Evolutionary conservation across 2,797 vertebrate species (phyloP).

Genomic region (Chrysocyon brachyurus): DNA sequence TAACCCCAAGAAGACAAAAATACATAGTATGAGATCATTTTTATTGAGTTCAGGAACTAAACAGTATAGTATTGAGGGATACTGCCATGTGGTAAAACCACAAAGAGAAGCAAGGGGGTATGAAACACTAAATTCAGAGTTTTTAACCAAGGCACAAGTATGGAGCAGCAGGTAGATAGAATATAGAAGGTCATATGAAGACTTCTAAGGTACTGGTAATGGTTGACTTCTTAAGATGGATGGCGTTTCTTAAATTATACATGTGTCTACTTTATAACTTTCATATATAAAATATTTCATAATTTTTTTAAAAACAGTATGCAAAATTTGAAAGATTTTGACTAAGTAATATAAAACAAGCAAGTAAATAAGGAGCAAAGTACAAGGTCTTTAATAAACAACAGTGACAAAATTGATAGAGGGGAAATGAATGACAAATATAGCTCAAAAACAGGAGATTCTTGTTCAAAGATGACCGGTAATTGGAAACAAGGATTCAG

Average conservation of each 20-base stretch:
- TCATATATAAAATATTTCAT: background rate
- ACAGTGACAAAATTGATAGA: background rate
- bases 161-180: background rate
- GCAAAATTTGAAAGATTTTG: slow-evolving; percentile 1
- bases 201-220: background rate
- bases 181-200: background rate
- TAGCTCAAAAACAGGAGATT: slow-evolving; percentile 42
- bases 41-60: slow-evolving; percentile 48
- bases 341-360: background rate
- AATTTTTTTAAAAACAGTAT: background rate
- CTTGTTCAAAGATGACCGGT: background rate
- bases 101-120: slow-evolving; percentile 10
- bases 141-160: background rate
- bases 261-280: background rate
- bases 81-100: background rate
- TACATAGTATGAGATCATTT: background rate
- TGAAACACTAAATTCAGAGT: background rate
- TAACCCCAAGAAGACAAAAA: slow-evolving; percentile 4
- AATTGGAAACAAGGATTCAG: background rate
- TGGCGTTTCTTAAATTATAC: background rate
- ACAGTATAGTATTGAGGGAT: background rate
- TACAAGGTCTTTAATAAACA: background rate
- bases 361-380: slow-evolving; percentile 23
- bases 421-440: background rate
- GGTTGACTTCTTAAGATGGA: background rate